Base-by-base conservation (phyloP, 2,797 vertebrate species). In the Centropyge bicolor region DNA sequence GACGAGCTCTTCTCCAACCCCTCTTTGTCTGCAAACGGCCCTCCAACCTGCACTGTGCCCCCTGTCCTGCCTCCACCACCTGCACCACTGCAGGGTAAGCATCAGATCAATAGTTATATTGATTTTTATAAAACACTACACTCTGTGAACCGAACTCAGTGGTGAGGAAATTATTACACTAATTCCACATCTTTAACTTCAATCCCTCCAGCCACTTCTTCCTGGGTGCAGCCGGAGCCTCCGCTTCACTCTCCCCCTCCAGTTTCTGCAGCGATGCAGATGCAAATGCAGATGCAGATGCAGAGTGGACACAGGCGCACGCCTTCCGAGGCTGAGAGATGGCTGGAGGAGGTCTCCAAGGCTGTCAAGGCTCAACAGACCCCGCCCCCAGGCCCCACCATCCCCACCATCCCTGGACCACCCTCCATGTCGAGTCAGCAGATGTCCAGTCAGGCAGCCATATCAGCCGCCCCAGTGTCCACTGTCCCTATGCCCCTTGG, bases 321-420 rank as follows among this genome's bases (percentile, higher is more conserved):
- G 0, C 97, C 97, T 0, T 98, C 97, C 0, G 97, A 98, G 89
- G 97, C 97, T 0, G 97, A 98, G 86, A 91, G 97, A 61, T 98
- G 97, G 97, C 85, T 98, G 65, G 97, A 98, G 67, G 97, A 98
- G 76, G 97, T 97, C 12, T 96, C 97, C 48, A 96, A 97, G 76
- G 95, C 93, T 0, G 97, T 97, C 54, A 96, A 94, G 79, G 92
- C 95, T 1, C 96, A 96, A 54, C 95, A 95, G 70, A 93, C 92
- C 9, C 92, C 91, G 27, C 90, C 90, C 2, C 41, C 93, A 0
- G 82, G 93, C n/a, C 92, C 94, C 3, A 66, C 89, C 0, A 87
- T 95, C 72, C 91, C 94, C 70, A 51, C 80, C 36, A 91, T 94
- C 43, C 94, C 96, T 0, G 91, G 94, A 48, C 94, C 95, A 0